These are phyloP conservation scores for Micoletzkya japonica DNA, from an alignment of 2,888 invertebrate genomes.

Conservation along the genomic window DNA sequence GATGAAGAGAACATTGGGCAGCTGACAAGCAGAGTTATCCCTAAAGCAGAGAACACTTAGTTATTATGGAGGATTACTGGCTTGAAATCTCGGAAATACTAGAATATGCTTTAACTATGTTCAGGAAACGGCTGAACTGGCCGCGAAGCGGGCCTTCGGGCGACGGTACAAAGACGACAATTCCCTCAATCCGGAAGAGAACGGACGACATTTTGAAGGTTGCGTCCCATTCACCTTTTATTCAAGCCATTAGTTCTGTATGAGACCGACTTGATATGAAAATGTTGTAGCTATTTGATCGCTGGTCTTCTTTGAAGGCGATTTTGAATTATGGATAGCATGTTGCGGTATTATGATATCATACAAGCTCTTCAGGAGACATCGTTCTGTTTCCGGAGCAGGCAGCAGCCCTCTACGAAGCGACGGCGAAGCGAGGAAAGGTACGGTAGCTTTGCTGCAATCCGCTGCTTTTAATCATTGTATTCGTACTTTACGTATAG, in stretches of 20 bases:
- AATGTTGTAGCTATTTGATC: not conserved
- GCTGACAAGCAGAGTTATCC: too few relatives aligned
- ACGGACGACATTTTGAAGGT: slow-evolving; percentile 58
- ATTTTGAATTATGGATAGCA: not conserved
- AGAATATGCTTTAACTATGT: slow-evolving; percentile 3
- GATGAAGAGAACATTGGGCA: too few relatives aligned
- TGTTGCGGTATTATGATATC: not conserved
- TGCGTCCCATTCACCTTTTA: not conserved
- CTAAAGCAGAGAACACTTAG: too few relatives aligned
- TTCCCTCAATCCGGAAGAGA: slow-evolving; percentile 51
- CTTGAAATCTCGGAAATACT: too few relatives aligned
- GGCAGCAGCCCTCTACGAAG: slow-evolving; percentile 53
- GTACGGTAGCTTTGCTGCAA: slow-evolving; percentile 20
- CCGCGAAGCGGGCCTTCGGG: slow-evolving; percentile 26
- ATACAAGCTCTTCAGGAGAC: slow-evolving; percentile 49
- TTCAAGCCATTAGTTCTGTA: not conserved
- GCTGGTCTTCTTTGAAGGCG: not conserved
- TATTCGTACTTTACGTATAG: not conserved
- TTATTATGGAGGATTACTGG: too few relatives aligned
- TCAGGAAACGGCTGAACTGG: slow-evolving; percentile 9
- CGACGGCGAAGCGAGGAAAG: slow-evolving; percentile 40
- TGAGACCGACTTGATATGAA: too few relatives aligned
- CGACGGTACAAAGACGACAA: slow-evolving; percentile 35
- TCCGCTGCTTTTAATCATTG: not conserved
- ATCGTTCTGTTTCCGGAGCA: slow-evolving; percentile 62